Evolutionary conservation across 2,113 vertebrate genomes (phyloP).

Genomic region (Platichthys flesus): DNA sequence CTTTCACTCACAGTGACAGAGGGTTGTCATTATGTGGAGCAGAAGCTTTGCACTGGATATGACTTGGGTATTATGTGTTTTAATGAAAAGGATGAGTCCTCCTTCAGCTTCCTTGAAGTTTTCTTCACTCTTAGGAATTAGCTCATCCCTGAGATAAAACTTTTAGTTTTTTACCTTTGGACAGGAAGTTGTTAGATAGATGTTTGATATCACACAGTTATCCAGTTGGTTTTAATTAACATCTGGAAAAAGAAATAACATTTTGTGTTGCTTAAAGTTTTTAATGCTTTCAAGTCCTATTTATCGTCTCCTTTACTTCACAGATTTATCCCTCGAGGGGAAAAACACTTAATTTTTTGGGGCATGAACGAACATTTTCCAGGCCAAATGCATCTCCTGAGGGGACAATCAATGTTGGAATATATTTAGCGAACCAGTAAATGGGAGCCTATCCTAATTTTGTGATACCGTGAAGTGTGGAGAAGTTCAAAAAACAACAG

Average conservation of each 20-base stretch:
- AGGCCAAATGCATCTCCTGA: constrained; percentile 25
- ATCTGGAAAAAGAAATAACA: not conserved
- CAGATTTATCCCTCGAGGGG: not conserved
- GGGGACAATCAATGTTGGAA: constrained; percentile 38
- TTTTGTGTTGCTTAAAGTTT: not conserved
- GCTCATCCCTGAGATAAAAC: too few species aligned
- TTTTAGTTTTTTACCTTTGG: too few species aligned
- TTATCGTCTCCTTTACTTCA: not conserved
- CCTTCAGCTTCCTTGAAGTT: too few species aligned
- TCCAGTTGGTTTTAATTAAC: not conserved
- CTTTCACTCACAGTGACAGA: not conserved
- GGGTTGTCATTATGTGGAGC: not conserved
- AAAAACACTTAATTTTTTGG: not conserved
- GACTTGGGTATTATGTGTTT: not conserved
- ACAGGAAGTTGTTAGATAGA: too few species aligned
- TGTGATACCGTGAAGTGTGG: constrained; percentile 7
- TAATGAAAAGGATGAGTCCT: too few species aligned
- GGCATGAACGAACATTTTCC: constrained; percentile 4
- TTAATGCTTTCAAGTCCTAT: not conserved
- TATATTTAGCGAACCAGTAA: constrained; percentile 27
- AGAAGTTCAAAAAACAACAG: constrained; percentile 9
- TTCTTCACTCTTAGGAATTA: not conserved
- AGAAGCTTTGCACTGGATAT: not conserved
- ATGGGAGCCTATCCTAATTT: constrained; percentile 16
- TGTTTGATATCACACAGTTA: not conserved